Evolutionary conservation across 2,888 invertebrate genomes (phyloP).

Genomic region (Mycalesis mineus): DNA sequence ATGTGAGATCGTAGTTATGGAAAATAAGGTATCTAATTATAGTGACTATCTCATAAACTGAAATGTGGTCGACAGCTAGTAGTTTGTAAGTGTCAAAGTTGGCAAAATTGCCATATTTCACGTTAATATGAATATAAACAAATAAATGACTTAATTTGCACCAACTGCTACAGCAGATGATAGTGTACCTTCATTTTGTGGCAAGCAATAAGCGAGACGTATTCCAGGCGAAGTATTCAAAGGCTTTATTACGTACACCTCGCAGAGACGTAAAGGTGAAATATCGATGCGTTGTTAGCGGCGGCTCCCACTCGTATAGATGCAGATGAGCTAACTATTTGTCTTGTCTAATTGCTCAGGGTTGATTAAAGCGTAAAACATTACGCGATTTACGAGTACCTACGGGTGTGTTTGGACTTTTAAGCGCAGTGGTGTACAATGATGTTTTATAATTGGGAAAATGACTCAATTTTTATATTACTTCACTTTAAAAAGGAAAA

Average conservation of each 20-base stretch:
- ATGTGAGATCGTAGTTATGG: too few species aligned
- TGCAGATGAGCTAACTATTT: constrained; percentile 78
- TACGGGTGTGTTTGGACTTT: constrained; percentile 37
- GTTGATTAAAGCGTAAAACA: constrained; percentile 77
- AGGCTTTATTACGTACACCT: constrained; percentile 13
- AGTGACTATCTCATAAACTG: too few species aligned
- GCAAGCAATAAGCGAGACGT: constrained; percentile 8
- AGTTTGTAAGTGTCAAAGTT: too few species aligned
- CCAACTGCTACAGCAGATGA: constrained; percentile 1
- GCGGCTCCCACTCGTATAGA: constrained; percentile 71
- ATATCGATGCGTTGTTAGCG: constrained; percentile 61
- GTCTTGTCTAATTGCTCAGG: constrained; percentile 73
- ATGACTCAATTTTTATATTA: too few species aligned
- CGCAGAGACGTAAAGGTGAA: constrained; percentile 26
- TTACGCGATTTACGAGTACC: constrained; percentile 60
- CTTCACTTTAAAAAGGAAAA: too few species aligned
- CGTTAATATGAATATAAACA: background rate
- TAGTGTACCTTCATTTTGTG: background rate
- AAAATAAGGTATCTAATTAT: too few species aligned
- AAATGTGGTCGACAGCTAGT: too few species aligned
- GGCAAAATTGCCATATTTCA: background rate
- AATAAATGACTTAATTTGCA: background rate
- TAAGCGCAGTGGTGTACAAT: too few species aligned
- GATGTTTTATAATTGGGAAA: too few species aligned
- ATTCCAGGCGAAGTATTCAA: constrained; percentile 10